phyloP scores from a whole-genome alignment of 2,888 invertebrate species.

The Cephonodes hylas region DNA sequence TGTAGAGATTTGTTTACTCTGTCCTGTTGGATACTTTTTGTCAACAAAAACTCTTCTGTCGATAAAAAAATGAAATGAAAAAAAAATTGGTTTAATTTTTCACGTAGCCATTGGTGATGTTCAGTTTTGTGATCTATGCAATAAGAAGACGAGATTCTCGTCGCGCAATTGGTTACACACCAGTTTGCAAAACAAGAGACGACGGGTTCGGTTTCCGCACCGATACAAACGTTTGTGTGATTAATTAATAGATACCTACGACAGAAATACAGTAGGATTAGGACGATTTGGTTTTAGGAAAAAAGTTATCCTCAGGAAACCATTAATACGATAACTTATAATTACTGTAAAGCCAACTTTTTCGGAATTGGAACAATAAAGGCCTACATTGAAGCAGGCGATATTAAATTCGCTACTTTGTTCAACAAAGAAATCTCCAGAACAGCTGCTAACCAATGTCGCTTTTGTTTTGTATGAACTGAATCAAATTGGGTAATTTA shows the following conservation, averaged over 20 bases:
- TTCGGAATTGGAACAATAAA: not conserved
- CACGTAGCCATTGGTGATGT: no score
- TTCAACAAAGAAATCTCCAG: not conserved
- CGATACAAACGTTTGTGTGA: no score
- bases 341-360: not conserved
- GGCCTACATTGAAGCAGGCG: not conserved
- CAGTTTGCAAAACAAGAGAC: no score
- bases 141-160: no score
- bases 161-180: no score
- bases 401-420: not conserved
- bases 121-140: no score
- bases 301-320: not conserved
- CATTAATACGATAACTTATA: not conserved
- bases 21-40: no score
- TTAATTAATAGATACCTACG: no score
- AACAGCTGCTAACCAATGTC: conserved; percentile 18
- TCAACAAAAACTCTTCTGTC: no score
- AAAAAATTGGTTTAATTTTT: not conserved
- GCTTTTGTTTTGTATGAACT: conserved; percentile 19
- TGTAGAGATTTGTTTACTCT: not conserved
- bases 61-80: no score
- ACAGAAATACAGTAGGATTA: no score
- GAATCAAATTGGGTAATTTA: not conserved
- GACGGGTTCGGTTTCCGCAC: no score
- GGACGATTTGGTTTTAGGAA: not conserved